Evolutionary conservation across 2,797 vertebrate species (phyloP).

Genomic region (Lacerta bilineata): DNA sequence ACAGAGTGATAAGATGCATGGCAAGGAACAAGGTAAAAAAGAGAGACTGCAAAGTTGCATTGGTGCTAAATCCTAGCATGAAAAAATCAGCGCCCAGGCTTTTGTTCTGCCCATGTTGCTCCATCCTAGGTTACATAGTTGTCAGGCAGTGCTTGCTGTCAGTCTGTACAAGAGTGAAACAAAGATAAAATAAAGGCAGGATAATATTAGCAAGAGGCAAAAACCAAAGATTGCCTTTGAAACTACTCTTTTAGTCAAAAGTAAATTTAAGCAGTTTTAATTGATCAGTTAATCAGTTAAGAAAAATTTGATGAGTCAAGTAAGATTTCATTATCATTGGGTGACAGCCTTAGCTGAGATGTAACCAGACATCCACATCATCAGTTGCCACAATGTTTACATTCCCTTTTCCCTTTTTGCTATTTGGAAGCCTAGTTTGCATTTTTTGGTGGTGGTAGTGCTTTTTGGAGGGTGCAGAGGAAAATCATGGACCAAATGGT

Average conservation of each 20-base stretch:
- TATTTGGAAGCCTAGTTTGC: too few relatives aligned
- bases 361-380: too few relatives aligned
- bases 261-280: neutral
- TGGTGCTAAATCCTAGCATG: slow-evolving; percentile 9
- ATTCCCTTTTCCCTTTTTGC: too few relatives aligned
- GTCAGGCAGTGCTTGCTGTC: neutral
- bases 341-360: too few relatives aligned
- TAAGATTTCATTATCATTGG: too few relatives aligned
- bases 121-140: neutral
- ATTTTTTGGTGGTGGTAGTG: too few relatives aligned
- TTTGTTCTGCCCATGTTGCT: neutral
- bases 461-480: too few relatives aligned
- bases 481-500: too few relatives aligned
- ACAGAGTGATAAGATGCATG: slow-evolving; percentile 36
- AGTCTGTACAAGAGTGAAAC: neutral
- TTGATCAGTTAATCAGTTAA: too few relatives aligned
- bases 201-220: neutral
- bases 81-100: slow-evolving; percentile 11
- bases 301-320: too few relatives aligned
- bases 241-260: neutral
- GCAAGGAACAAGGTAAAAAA: slow-evolving; percentile 43
- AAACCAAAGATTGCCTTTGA: neutral
- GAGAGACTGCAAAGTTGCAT: neutral
- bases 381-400: too few relatives aligned
- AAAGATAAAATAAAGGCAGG: neutral